Conservation (phyloP, 2,888 invertebrate genomes). For the Thereva nobilitata region DNA sequence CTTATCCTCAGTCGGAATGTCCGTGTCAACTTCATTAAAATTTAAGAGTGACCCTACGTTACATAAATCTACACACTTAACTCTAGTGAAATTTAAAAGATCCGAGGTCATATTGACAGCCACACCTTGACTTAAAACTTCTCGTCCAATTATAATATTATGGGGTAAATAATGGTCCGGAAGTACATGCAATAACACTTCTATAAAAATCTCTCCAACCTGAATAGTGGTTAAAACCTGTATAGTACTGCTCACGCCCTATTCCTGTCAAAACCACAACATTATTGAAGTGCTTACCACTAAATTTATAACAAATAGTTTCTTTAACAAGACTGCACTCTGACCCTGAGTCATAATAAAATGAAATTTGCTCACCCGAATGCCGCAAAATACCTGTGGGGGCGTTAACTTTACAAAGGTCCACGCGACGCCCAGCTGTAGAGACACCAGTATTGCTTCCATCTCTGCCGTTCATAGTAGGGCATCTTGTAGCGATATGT, state of each 20-base stretch:
- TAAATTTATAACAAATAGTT: conserved; percentile 18
- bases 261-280: no score
- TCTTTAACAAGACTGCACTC: conserved; percentile 34
- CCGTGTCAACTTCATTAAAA: no score
- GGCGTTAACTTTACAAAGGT: neutral
- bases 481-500: no score
- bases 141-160: neutral
- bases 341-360: conserved; percentile 32
- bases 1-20: no score
- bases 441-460: no score
- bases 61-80: no score
- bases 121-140: neutral
- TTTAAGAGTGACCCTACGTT: no score
- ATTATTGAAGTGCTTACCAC: conserved; percentile 21
- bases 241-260: conserved; percentile 3
- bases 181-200: neutral
- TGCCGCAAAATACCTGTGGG: conserved; percentile 12
- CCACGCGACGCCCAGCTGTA: no score
- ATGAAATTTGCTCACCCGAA: conserved; percentile 24
- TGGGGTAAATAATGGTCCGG: neutral
- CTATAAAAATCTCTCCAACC: neutral
- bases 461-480: no score
- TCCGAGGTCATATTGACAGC: neutral
- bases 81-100: neutral
- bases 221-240: conserved; percentile 17